Conservation (phyloP, 2,888 invertebrate genomes). For the Sinodicranocentrus sp. region DNA sequence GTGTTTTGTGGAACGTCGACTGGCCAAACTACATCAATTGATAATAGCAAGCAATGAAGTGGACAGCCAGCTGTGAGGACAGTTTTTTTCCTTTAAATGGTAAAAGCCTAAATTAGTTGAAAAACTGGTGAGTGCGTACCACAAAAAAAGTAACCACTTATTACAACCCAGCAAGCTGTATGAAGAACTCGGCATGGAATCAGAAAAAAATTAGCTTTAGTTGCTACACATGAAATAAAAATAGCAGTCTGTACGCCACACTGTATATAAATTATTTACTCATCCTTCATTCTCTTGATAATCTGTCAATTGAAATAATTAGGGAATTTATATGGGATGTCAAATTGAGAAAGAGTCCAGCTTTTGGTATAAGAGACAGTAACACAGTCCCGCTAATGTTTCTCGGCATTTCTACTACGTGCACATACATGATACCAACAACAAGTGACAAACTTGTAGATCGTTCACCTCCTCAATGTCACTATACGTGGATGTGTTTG, state of each 20-base stretch:
- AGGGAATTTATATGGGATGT: conserved; percentile 13
- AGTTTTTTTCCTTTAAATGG: conserved; percentile 42
- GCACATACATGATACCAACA: background rate
- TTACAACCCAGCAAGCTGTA: no score
- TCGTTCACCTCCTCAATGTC: conserved; percentile 9
- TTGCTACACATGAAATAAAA: no score
- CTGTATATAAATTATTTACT: conserved; percentile 18
- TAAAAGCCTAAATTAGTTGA: conserved; percentile 39
- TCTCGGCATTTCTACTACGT: conserved; percentile 1
- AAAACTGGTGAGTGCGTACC: conserved; percentile 47
- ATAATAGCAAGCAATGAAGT: conserved; percentile 51
- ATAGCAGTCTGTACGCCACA: background rate
- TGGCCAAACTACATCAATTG: no score
- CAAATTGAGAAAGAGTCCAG: background rate
- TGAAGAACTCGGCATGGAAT: no score
- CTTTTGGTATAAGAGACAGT: conserved; percentile 2
- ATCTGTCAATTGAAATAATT: conserved; percentile 45
- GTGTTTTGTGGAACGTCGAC: no score
- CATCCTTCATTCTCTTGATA: conserved; percentile 16
- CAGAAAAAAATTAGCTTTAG: no score
- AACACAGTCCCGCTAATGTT: background rate
- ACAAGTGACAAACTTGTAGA: conserved; percentile 12
- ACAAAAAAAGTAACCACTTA: no score
- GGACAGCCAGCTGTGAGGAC: conserved; percentile 50
- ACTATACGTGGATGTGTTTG: background rate